Conservation (phyloP, 2,113 vertebrate species). For the Lethenteron camtschaticum region DNA sequence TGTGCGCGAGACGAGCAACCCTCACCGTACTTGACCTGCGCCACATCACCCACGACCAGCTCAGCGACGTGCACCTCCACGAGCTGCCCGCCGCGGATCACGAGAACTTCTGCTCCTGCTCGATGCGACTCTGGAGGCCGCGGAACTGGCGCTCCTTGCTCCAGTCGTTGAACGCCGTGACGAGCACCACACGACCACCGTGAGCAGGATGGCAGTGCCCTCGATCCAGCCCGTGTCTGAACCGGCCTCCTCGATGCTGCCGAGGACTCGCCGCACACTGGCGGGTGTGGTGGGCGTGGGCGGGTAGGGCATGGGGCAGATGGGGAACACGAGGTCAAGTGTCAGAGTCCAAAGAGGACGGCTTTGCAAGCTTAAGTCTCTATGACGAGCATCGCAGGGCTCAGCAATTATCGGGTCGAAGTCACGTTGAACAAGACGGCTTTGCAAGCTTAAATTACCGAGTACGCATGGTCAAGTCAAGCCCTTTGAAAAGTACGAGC, state of each 20-base stretch:
- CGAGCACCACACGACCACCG: constrained; percentile 1
- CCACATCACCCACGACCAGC: constrained; percentile 34
- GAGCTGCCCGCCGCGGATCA: neutral
- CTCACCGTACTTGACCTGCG: constrained; percentile 88
- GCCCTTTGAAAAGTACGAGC: no score
- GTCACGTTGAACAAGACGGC: no score
- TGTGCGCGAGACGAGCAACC: no score
- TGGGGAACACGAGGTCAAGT: no score
- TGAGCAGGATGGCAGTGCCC: constrained; percentile 3
- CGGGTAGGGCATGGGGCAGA: neutral
- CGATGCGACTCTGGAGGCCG: neutral
- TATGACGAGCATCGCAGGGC: no score
- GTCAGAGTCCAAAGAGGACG: no score
- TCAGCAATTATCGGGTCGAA: no score
- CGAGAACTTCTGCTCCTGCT: constrained; percentile 5
- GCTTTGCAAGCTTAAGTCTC: no score
- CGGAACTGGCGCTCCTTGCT: constrained; percentile 3
- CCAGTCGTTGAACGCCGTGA: constrained; percentile 5
- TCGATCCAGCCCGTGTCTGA: neutral
- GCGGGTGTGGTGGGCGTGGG: neutral
- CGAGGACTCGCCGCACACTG: neutral
- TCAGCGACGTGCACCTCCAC: constrained; percentile 4
- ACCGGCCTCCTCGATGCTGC: neutral
- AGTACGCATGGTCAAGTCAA: no score
- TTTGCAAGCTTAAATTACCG: no score